phyloP scores from a whole-genome alignment of 2,888 invertebrate species.

The Pachliopta kotzebuea region DNA sequence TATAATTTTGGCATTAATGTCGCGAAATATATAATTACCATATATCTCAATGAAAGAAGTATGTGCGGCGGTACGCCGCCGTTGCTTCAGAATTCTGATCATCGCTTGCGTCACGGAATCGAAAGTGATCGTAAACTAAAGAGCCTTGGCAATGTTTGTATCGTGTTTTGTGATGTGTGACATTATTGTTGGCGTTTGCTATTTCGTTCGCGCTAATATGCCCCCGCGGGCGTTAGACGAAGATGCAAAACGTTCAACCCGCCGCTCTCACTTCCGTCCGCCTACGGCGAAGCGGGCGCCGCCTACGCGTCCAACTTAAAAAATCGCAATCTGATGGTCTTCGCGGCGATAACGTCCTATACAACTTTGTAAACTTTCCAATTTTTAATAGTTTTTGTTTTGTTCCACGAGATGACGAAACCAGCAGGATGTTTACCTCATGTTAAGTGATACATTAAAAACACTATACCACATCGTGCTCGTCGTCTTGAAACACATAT shows the following conservation, averaged over 20 bases:
- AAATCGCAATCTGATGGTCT: conserved; percentile 68
- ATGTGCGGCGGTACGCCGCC: conserved; percentile 22
- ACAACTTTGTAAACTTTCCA: conserved; percentile 40
- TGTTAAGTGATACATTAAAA: too few species aligned
- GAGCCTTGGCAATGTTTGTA: conserved; percentile 65
- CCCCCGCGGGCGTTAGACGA: conserved; percentile 59
- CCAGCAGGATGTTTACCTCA: too few species aligned
- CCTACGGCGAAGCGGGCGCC: conserved; percentile 63
- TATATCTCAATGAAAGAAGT: conserved; percentile 54
- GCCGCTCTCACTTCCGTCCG: conserved; percentile 79
- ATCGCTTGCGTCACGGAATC: conserved; percentile 67
- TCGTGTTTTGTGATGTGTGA: conserved; percentile 65
- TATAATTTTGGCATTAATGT: conserved; percentile 51
- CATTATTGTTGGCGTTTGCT: conserved; percentile 59
- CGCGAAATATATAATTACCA: conserved; percentile 49
- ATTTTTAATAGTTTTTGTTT: conserved; percentile 4
- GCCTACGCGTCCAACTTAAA: conserved; percentile 69
- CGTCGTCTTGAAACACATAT: too few species aligned
- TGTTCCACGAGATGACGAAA: too few species aligned
- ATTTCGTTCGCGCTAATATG: conserved; percentile 50
- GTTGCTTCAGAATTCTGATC: conserved; percentile 50
- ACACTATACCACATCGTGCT: too few species aligned
- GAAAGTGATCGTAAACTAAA: conserved; percentile 74
- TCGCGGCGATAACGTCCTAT: conserved; percentile 52
- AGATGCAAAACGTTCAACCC: conserved; percentile 56